Base-by-base conservation (phyloP, 2,888 invertebrate species). In the Hydraecia micacea region DNA sequence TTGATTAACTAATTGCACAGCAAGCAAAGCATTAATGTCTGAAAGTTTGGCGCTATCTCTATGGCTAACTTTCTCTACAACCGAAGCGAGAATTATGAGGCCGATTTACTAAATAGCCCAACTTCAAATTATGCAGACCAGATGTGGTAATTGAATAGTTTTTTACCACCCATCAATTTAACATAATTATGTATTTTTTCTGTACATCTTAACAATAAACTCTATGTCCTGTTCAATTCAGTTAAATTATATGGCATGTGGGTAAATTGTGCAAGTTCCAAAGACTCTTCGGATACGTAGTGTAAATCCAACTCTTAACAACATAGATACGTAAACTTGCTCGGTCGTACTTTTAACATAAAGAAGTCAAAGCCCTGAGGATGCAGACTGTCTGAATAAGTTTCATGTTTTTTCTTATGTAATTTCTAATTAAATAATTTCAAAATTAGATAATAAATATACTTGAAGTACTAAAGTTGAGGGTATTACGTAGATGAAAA, bases 301-400 rank as follows among this genome's bases (percentile, higher is more conserved):
- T 58, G 76, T 86, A 79, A 79, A 80, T 85, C 62, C 63, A 80
- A 86, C 71, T 84, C 32, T 28, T 52, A 75, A 75, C 65, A 73
- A 74, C 76, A 70, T 77, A 2, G 74, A 70, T 78, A 63, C 28
- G 49, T 77, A 67, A 78, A 77, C 65, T 69, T 52, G 28, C 70
- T 73, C 68, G 46, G 7, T 73, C 70, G 55, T 77, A 79, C 75
- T 81, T 84, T 60, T 42, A 63, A 69, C 66, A 75, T 75, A 70
- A 75, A 84, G 71, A 85, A 87, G 77, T 78, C 71, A 77, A 76
- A 78, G 79, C 77, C 60, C 86, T 72, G 74, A 72, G 55, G 74
- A 72, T 76, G 73, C 58, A 74, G 65, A 73, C 67, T 75, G 72
- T 75, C 67, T 71, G 72, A 77, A 77, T 74, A 81, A 73, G 55